phyloP scores from a whole-genome alignment of 2,888 invertebrate species.

The Sacculina carcini region DNA sequence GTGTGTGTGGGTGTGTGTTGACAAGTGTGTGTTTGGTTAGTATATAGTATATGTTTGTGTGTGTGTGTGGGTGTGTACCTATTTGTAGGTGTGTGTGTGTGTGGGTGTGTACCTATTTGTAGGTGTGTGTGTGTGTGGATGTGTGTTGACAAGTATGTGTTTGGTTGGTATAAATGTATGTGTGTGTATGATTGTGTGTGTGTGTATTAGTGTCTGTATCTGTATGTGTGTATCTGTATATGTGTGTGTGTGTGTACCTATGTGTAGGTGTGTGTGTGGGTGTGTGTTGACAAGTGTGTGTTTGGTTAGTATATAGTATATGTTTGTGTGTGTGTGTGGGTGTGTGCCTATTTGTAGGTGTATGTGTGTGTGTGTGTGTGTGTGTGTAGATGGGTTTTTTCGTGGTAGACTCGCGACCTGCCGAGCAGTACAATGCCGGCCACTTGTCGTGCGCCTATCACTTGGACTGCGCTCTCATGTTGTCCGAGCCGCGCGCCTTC shows the following conservation, averaged over 20 bases:
- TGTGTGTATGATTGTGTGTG: neutral
- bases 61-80: neutral
- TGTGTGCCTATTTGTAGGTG: neutral
- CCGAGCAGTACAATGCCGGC: conserved; percentile 87
- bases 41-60: neutral
- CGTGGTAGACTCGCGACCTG: conserved; percentile 84
- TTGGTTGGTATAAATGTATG: no score
- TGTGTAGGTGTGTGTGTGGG: neutral
- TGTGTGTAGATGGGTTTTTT: conserved; percentile 36
- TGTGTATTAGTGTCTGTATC: neutral
- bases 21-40: neutral
- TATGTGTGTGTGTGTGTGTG: neutral
- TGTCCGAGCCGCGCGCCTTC: conserved; percentile 27
- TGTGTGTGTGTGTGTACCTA: neutral
- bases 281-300: neutral
- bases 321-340: neutral
- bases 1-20: neutral
- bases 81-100: neutral
- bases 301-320: neutral
- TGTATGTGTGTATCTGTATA: neutral
- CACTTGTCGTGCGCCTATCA: conserved; percentile 94
- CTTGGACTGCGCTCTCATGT: conserved; percentile 67
- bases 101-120: neutral
- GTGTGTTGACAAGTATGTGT: neutral
- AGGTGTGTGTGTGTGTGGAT: neutral